phyloP scores from a whole-genome alignment of 1,140 invertebrate species.

The Triops longicaudatus region DNA sequence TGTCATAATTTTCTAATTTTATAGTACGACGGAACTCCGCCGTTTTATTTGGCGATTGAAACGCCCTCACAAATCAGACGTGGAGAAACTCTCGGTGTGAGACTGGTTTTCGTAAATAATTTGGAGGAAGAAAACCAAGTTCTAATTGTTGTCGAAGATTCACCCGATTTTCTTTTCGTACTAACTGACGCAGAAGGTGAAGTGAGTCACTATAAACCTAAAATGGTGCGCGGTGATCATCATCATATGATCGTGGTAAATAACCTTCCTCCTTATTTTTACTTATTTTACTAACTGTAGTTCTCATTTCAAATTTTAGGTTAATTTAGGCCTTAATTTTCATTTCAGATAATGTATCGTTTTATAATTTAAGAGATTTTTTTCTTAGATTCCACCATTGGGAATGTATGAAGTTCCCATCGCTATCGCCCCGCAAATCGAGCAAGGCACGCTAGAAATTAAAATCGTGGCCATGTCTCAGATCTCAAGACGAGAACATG shows the following conservation, averaged over 20 bases:
- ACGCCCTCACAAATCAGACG: conserved; percentile 42
- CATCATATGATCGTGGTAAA: conserved; percentile 47
- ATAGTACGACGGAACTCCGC: conserved; percentile 44
- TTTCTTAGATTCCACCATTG: conserved; percentile 26
- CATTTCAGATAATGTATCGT: not conserved
- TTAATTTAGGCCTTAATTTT: too few species aligned
- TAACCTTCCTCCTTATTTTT: not conserved
- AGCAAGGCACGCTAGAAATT: conserved; percentile 45
- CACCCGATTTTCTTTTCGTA: conserved; percentile 48
- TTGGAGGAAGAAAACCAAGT: conserved; percentile 39
- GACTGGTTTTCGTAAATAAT: conserved; percentile 49
- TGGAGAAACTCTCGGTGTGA: conserved; percentile 51
- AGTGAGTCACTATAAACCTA: conserved; percentile 45
- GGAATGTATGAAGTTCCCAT: conserved; percentile 37
- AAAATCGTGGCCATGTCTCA: conserved; percentile 46
- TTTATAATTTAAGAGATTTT: not conserved
- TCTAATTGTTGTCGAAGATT: conserved; percentile 37
- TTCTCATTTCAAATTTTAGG: not conserved
- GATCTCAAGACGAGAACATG: conserved; percentile 42
- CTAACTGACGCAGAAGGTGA: conserved; percentile 47
- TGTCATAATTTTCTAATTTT: conserved; percentile 20
- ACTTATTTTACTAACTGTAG: not conserved
- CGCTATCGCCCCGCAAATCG: conserved; percentile 39
- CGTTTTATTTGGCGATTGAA: conserved; percentile 50
- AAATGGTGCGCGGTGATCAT: conserved; percentile 39